A percentile compares a stretch with the other conserved stretches of the same genome.
Evolutionary conservation across 2,113 vertebrate genomes (phyloP).

Genomic region (Carollia perspicillata): DNA sequence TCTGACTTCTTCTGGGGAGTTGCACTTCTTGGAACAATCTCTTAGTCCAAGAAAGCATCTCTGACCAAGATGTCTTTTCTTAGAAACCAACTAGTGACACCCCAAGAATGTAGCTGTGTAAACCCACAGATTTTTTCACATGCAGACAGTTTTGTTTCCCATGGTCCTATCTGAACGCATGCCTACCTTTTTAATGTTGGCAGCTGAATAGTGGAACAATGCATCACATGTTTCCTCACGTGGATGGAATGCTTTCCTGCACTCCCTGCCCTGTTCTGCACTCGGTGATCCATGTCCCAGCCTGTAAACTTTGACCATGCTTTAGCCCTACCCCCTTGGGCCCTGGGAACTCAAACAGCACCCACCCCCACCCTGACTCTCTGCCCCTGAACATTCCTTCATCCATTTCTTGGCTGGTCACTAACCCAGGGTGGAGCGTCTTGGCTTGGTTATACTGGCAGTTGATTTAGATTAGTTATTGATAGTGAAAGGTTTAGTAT

Average conservation of each 20-base stretch:
- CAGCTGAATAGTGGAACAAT: slow-evolving; percentile 46
- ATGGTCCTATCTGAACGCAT: slow-evolving; percentile 34
- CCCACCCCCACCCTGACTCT: neutral
- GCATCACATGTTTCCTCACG: slow-evolving; percentile 21
- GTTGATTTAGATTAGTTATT: slow-evolving; percentile 17
- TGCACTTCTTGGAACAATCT: neutral
- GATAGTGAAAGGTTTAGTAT: neutral
- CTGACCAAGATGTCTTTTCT: neutral
- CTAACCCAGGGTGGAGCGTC: neutral
- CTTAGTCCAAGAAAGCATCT: neutral
- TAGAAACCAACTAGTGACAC: neutral
- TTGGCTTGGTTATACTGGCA: neutral
- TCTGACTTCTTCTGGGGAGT: neutral
- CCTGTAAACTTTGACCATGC: slow-evolving; percentile 39
- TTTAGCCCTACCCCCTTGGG: neutral
- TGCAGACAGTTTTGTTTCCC: slow-evolving; percentile 20
- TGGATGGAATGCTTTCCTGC: slow-evolving; percentile 34
- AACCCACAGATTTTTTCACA: neutral
- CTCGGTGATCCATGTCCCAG: slow-evolving; percentile 33
- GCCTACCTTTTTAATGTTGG: slow-evolving; percentile 38
- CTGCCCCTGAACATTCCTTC: slow-evolving; percentile 6
- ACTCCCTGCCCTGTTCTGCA: slow-evolving; percentile 27
- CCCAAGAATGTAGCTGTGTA: neutral
- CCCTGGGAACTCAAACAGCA: neutral
- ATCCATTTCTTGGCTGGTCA: slow-evolving; percentile 27